A percentile compares a stretch with the other conserved stretches of the same genome.
These are phyloP conservation scores for Meloe dianella DNA, from an alignment of 2,888 invertebrate species.

Conservation along the genomic window DNA sequence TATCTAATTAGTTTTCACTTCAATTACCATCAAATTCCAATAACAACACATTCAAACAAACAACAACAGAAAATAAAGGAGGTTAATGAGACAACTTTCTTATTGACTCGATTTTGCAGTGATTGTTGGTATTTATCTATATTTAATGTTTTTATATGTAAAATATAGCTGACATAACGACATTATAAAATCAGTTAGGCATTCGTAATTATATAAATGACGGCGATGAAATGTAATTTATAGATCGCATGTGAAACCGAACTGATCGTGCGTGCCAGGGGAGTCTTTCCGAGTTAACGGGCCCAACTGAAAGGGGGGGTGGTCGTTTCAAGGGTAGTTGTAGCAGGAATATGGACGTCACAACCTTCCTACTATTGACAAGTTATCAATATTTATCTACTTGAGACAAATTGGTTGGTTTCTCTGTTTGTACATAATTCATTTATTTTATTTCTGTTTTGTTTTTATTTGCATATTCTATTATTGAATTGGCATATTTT, in stretches of 20 bases:
- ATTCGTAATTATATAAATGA: conserved; percentile 27
- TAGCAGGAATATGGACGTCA: conserved; percentile 4
- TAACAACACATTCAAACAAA: neutral
- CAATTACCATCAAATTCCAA: neutral
- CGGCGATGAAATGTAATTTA: conserved; percentile 27
- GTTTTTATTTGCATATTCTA: too few relatives aligned
- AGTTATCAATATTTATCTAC: conserved; percentile 30
- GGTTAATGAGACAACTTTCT: neutral
- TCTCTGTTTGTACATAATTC: conserved; percentile 9
- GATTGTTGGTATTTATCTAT: too few relatives aligned
- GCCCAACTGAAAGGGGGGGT: too few relatives aligned
- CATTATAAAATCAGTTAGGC: conserved; percentile 22
- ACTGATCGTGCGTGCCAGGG: conserved; percentile 19
- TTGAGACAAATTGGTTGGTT: conserved; percentile 36
- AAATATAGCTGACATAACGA: conserved; percentile 16
- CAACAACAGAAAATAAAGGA: too few relatives aligned
- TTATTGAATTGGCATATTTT: too few relatives aligned
- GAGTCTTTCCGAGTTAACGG: conserved; percentile 12
- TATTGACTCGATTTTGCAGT: too few relatives aligned
- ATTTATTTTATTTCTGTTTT: neutral
- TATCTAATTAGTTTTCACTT: neutral
- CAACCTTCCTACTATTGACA: conserved; percentile 30
- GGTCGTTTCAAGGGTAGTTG: neutral
- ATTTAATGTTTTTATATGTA: neutral
- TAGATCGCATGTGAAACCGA: conserved; percentile 23